Evolutionary conservation across 2,797 vertebrate genomes (phyloP).

Genomic region (Nannoperca australis): DNA sequence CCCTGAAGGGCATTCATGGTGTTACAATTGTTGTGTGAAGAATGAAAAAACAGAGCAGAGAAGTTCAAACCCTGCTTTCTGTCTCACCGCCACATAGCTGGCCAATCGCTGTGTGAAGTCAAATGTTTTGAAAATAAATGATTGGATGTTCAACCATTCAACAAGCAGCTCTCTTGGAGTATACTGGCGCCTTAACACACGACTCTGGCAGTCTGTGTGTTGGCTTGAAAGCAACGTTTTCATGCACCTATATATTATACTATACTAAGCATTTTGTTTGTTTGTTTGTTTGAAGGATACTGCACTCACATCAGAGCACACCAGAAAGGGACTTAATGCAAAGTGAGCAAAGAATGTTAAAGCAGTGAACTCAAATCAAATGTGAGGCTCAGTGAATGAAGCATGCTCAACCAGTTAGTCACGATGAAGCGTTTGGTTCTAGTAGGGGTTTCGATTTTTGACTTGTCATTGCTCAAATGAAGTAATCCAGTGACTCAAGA

Average conservation of each 20-base stretch:
- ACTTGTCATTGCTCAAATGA: neutral
- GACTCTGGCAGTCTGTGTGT: neutral
- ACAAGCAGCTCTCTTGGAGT: neutral
- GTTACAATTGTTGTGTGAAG: neutral
- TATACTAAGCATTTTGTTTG: neutral
- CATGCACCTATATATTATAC: neutral
- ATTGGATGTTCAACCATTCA: neutral
- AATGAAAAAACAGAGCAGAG: neutral
- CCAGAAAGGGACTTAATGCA: neutral
- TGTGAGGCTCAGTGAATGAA: neutral
- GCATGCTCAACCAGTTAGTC: neutral
- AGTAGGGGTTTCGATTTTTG: neutral
- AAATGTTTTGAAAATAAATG: neutral
- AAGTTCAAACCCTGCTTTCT: neutral
- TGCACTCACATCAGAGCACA: neutral
- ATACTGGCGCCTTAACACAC: neutral
- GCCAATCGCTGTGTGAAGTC: neutral
- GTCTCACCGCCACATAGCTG: neutral
- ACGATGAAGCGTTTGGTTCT: neutral
- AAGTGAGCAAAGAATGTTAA: neutral
- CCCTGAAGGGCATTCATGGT: neutral
- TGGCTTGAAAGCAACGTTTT: neutral
- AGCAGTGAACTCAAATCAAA: neutral
- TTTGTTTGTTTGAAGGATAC: slow-evolving; percentile 4
- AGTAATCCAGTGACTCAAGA: neutral